phyloP scores from a whole-genome alignment of 2,888 invertebrate genomes.

The Psylliodes chrysocephalus region DNA sequence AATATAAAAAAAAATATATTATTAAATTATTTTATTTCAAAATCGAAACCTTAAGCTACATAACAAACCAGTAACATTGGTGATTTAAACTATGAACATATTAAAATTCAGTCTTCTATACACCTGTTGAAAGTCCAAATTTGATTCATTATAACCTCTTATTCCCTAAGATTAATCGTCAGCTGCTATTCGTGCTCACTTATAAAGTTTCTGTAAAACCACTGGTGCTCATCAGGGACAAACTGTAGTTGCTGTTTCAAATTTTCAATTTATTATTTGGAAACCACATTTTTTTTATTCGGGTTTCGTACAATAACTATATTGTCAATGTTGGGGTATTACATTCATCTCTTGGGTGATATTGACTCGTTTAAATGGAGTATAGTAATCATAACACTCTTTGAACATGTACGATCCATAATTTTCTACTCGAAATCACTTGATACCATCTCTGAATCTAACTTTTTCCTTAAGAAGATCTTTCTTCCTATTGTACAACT shows the following conservation, averaged over 20 bases:
- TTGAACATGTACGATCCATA: background rate
- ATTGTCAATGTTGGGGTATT: background rate
- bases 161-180: too few relatives aligned
- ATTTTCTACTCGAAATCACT: background rate
- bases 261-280: background rate
- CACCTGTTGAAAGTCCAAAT: too few relatives aligned
- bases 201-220: too few relatives aligned
- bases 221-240: background rate
- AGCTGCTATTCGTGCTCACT: too few relatives aligned
- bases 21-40: too few relatives aligned
- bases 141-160: too few relatives aligned
- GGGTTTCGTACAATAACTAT: too few relatives aligned
- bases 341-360: background rate
- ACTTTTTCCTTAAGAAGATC: background rate
- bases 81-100: too few relatives aligned
- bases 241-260: background rate
- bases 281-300: background rate
- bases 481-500: slow-evolving; percentile 3
- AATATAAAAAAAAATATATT: too few relatives aligned
- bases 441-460: slow-evolving; percentile 8
- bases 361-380: slow-evolving; percentile 27
- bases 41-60: too few relatives aligned
- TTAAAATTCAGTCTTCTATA: too few relatives aligned
- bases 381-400: slow-evolving; percentile 17
- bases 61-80: too few relatives aligned